Evolutionary conservation across 2,888 invertebrate genomes (phyloP), one percentile per base, ranked within the genome.

Genomic region (Petrolisthes cinctipes): DNA sequence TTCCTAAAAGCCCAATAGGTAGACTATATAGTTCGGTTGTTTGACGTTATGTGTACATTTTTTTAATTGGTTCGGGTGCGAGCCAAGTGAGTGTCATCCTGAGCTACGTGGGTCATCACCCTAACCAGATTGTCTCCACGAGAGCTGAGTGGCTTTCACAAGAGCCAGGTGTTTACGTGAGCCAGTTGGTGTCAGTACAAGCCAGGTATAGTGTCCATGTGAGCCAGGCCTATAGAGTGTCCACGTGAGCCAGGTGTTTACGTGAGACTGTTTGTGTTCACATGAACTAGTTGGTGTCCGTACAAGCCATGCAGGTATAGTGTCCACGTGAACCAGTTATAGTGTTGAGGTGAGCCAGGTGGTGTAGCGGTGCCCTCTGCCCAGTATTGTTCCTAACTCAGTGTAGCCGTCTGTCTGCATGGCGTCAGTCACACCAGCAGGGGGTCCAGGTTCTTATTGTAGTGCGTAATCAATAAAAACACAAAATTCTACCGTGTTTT

Each of bases 381-480:
- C 86, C 83, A 86, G 86, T 86, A 83, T 71, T 86, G 86, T 86
- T 86, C 86, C 86, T 86, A 86, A 81, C 82, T 71, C 73, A 78
- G 83, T 79, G 82, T 79, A 23, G 57, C 83, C 71, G 68, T 68
- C 83, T 54, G 86, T 53, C 54, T 54, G 17, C 66, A 51, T 79
- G n/a, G 7, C 23, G 73, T 17, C 68, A 79, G 85, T 75, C n/a
- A 56, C 54, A 54, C 23, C 79, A 9, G 54, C 54, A 53, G 79
- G 61, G 23, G 79, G 79, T 85, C 53, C 86, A 66, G 83, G 83
- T 83, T 83, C 57, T 86, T 82, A n/a, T 23, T 86, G 86, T 86
- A 86, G 83, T 78, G 80, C 78, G 23, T 86, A 79, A 51, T 76
- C 86, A 86, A 86, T 86, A 86, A 86, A 86, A 20, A 68, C 20